These are phyloP conservation scores for Morone chrysops DNA, from an alignment of 2,113 vertebrate genomes.

Conservation along the genomic window DNA sequence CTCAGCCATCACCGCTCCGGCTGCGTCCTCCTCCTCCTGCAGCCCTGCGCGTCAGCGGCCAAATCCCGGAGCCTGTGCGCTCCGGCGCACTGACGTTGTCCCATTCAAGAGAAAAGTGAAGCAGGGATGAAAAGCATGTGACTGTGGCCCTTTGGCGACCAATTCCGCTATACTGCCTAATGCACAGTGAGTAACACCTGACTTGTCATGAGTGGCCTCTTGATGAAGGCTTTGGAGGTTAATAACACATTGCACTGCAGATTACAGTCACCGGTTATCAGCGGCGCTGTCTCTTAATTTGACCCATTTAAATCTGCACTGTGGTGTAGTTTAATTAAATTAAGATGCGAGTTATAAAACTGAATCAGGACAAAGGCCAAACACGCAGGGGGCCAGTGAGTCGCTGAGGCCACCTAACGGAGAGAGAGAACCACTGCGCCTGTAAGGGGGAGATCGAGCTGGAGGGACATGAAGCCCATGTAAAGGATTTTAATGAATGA, in stretches of 20 bases:
- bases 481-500: constrained; percentile 22
- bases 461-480: background rate
- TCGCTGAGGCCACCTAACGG: constrained; percentile 71
- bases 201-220: no score
- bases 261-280: background rate
- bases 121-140: constrained; percentile 14
- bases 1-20: constrained; percentile 11
- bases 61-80: constrained; percentile 38
- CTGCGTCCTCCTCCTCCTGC: constrained; percentile 43
- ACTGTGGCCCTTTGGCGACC: constrained; percentile 12
- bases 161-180: background rate
- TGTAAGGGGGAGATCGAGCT: background rate
- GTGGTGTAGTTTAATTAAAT: constrained; percentile 29
- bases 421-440: background rate
- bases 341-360: constrained; percentile 42
- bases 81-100: constrained; percentile 59
- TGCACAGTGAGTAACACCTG: background rate
- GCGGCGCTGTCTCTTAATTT: background rate
- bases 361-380: constrained; percentile 26
- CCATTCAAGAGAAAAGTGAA: constrained; percentile 60
- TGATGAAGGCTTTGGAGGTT: background rate
- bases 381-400: constrained; percentile 1
- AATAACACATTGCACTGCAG: background rate
- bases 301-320: background rate
- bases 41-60: constrained; percentile 64